Base-by-base conservation (phyloP, 1,140 invertebrate genomes). In the Sycophaga agraensis region DNA sequence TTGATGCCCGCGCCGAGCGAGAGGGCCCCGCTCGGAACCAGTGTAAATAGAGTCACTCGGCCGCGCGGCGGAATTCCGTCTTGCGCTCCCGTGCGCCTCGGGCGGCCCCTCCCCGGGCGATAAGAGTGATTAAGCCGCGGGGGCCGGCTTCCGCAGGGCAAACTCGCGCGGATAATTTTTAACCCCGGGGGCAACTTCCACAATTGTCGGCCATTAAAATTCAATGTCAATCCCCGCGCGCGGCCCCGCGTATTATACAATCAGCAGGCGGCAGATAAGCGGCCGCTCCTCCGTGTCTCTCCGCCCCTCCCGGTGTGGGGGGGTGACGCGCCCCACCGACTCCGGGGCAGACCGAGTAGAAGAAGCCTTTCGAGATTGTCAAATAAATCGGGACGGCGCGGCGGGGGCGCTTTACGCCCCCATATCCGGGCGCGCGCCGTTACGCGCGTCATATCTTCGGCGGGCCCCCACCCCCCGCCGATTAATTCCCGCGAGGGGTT, bases 21-120 rank as follows among this genome's bases (percentile, higher is more conserved):
- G 62, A 65, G 61, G 65, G 65, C 65, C 65, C 68, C 60, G 60
- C 46, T 17, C 64, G 66, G 49, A 31, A n/a, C 28, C 46, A 34
- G 28, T 50, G 48, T 6, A 3, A 14, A 8, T 22, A 53, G 50
- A 24, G 34, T 22, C 50, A 8, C 14, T 14, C 24, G 45, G 8
- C 1, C 49, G 34, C 49, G 17, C 31, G 48, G 9, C 54, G n/a
- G n/a, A 46, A 48, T 59, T 39, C 46, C 45, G 46, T 60, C 51
- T 60, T 60, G 34, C 58, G 28, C 40, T 21, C 37, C 28, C 57
- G 45, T 42, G 48, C 24, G 37, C 48, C 17, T 31, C 39, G 51
- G 45, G 53, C 45, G 40, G 34, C 40, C 28, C 40, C 50, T 26
- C 22, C 35, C 31, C 26, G 24, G n/a, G n/a, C n/a, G n/a, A n/a